Base-by-base conservation (phyloP, 2,797 vertebrate species). In the Intellagama lesueurii region DNA sequence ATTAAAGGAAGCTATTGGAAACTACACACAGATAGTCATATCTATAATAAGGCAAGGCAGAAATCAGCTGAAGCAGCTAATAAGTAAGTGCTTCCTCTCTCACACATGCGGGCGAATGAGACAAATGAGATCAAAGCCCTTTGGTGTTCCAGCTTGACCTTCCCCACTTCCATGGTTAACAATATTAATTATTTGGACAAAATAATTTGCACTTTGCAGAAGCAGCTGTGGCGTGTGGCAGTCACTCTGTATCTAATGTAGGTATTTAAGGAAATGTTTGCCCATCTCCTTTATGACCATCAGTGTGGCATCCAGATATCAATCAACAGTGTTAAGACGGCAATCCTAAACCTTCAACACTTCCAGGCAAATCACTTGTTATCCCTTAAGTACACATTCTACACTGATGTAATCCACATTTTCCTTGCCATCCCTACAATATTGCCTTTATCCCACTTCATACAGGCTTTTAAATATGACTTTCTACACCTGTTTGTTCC, bases 121-220 rank as follows among this genome's bases (percentile, higher is more conserved):
- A 28, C 5, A 85, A 64, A 85, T 40, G 32, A 40, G 22, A 76
- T 85, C 72, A 5, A 22, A 66, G 9, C 44, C n/a, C 28, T 64
- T 47, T 52, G 17, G 30, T 70, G 14, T 2, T 52, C 4, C 8
- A 19, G 70, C 17, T 60, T 11, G 56, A 17, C 8, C 30, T 87
- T 80, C 9, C 35, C 72, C 28, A 32, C 35, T 22, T 40, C 28
- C 35, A 60, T 17, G 30, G 68, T 70, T 72, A 11, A 30, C 70
- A 60, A 60, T 73, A 30, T 70, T 35, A 70, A 32, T 64, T 86
- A 75, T 75, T 75, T 60, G 69, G 35, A 76, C 81, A 85, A 76
- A 14, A 85, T 40, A 64, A 64, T 30, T 76, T 6, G 44, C 80
- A 28, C 22, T 70, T 35, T 35, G 47, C 44, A 69, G 44, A 76